Conservation (phyloP, 2,113 vertebrate species). For the Hemiscyllium ocellatum region DNA sequence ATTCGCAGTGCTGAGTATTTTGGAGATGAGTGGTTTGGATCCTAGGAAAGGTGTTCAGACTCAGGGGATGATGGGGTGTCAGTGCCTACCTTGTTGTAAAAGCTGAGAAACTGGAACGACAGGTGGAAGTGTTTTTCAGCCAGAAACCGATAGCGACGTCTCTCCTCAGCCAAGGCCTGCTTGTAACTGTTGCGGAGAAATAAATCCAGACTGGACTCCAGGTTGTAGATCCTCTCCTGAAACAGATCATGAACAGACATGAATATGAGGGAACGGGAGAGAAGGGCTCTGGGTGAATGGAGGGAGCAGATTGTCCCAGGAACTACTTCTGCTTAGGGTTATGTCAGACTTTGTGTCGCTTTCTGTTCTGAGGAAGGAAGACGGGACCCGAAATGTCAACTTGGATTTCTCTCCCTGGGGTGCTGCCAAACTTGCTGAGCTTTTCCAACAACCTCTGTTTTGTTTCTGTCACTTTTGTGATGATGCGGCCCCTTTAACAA, state of each 20-base stretch:
- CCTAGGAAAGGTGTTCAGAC: background rate
- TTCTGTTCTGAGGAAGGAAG: too few species aligned
- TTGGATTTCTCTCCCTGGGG: too few species aligned
- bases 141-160: conserved; percentile 86
- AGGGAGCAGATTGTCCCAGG: too few species aligned
- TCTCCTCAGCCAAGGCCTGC: conserved; percentile 79
- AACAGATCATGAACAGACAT: background rate
- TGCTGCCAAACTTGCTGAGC: too few species aligned
- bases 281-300: too few species aligned
- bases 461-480: too few species aligned
- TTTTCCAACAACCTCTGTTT: too few species aligned
- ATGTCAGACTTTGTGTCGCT: too few species aligned
- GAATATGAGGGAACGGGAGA: background rate
- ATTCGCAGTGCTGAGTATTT: background rate
- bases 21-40: background rate
- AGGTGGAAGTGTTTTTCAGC: conserved; percentile 82
- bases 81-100: conserved; percentile 57
- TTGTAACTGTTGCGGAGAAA: conserved; percentile 74
- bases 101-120: conserved; percentile 60
- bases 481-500: too few species aligned
- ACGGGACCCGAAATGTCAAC: too few species aligned
- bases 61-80: background rate
- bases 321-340: too few species aligned
- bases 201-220: conserved; percentile 65
- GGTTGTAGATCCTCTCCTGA: conserved; percentile 60